These are phyloP conservation scores for Heteropelma amictum DNA, from an alignment of 2,888 invertebrate genomes.

Conservation along the genomic window DNA sequence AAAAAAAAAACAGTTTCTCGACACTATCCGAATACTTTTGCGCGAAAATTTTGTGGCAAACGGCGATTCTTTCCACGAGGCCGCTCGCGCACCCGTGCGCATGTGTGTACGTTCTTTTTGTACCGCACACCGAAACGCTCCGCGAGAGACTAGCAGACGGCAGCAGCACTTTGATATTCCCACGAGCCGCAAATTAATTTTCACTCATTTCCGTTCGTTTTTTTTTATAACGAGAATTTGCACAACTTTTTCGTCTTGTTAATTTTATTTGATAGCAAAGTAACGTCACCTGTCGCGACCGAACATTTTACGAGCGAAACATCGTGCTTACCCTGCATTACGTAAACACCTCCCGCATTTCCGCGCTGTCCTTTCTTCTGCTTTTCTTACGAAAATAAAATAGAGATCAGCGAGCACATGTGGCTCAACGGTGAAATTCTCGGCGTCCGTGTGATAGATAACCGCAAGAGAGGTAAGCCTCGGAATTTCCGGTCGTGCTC, in stretches of 20 bases:
- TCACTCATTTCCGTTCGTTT: slow-evolving; percentile 34
- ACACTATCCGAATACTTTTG: neutral
- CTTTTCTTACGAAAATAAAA: slow-evolving; percentile 27
- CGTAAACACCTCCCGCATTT: slow-evolving; percentile 73
- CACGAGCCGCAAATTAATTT: slow-evolving; percentile 48
- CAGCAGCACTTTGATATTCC: slow-evolving; percentile 34
- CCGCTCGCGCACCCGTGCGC: slow-evolving; percentile 12
- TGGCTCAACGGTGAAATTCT: slow-evolving; percentile 67
- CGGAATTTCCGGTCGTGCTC: slow-evolving; percentile 67
- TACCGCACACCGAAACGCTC: slow-evolving; percentile 21
- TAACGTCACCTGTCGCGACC: slow-evolving; percentile 36
- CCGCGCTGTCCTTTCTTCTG: slow-evolving; percentile 57
- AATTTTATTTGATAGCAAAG: slow-evolving; percentile 39
- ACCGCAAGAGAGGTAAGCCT: slow-evolving; percentile 41
- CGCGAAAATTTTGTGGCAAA: neutral
- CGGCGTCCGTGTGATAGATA: slow-evolving; percentile 60
- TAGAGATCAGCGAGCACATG: slow-evolving; percentile 66
- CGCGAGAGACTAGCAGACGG: slow-evolving; percentile 53
- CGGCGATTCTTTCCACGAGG: neutral
- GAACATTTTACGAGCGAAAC: slow-evolving; percentile 49
- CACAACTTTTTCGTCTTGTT: neutral
- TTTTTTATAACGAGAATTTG: too few species aligned
- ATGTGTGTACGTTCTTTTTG: neutral
- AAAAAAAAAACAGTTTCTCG: neutral
- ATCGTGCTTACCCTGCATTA: slow-evolving; percentile 67